These are phyloP conservation scores for Spinus pinus DNA, from an alignment of 2,797 vertebrate species.

Conservation along the genomic window DNA sequence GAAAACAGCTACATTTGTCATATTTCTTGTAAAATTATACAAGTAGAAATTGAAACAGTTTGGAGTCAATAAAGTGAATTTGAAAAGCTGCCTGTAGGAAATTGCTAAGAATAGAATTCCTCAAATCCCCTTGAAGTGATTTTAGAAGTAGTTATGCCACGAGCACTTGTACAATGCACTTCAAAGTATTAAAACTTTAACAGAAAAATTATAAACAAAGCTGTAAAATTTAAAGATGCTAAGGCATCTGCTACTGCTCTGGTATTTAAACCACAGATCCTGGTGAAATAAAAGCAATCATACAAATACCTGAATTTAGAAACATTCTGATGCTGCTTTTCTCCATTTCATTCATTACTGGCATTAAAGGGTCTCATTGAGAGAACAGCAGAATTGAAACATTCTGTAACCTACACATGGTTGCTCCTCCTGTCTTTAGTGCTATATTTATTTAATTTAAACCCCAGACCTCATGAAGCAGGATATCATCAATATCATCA, in stretches of 20 bases:
- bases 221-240: slow-evolving; percentile 36
- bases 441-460: neutral
- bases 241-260: slow-evolving; percentile 1
- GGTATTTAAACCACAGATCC: neutral
- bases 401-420: too few relatives aligned
- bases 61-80: slow-evolving; percentile 51
- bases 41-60: slow-evolving; percentile 48
- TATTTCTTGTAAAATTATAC: slow-evolving; percentile 65
- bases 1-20: slow-evolving; percentile 47
- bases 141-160: neutral
- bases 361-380: neutral
- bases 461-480: neutral
- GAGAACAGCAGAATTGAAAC: neutral
- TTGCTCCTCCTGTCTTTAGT: neutral
- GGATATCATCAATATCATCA: neutral
- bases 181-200: slow-evolving; percentile 12
- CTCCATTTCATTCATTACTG: neutral
- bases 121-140: neutral
- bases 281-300: neutral
- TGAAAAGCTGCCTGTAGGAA: slow-evolving; percentile 41
- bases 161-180: neutral
- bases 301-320: neutral
- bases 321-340: neutral
- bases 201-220: slow-evolving; percentile 35
- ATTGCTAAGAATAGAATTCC: neutral